A percentile compares a stretch with the other conserved stretches of the same genome.
These are phyloP conservation scores for Orthonychiurus folsomi DNA, from an alignment of 2,888 invertebrate genomes.

Conservation along the genomic window DNA sequence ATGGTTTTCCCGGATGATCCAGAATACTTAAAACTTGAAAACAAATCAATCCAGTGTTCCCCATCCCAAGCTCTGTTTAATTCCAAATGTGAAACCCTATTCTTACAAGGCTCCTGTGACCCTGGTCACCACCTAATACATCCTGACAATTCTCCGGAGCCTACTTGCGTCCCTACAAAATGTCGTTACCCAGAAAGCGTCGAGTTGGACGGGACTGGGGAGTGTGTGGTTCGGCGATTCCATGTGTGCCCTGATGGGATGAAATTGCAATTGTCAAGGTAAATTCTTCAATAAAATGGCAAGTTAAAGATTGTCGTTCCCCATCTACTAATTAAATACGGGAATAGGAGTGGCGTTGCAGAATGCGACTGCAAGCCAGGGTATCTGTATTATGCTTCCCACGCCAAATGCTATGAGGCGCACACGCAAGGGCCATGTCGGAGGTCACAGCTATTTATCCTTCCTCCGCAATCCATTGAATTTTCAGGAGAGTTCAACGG, in stretches of 20 bases:
- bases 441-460: slow-evolving; percentile 13
- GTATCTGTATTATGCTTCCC: slow-evolving; percentile 20
- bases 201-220: background rate
- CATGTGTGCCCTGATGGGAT: background rate
- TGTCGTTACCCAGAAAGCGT: background rate
- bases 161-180: background rate
- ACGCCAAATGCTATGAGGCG: slow-evolving; percentile 28
- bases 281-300: background rate
- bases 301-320: background rate
- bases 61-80: slow-evolving; percentile 16
- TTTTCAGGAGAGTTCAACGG: slow-evolving; percentile 9
- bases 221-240: background rate
- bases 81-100: slow-evolving; percentile 22
- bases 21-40: background rate
- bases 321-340: background rate
- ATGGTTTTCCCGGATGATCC: slow-evolving; percentile 4
- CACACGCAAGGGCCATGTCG: slow-evolving; percentile 28
- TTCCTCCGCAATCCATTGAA: slow-evolving; percentile 9
- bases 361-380: slow-evolving; percentile 30
- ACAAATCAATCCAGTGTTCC: too few relatives aligned
- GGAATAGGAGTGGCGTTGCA: slow-evolving; percentile 26
- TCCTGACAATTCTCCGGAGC: slow-evolving; percentile 10
- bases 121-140: slow-evolving; percentile 30
- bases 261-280: background rate
- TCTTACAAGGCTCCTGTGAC: slow-evolving; percentile 22